phyloP scores from a whole-genome alignment of 2,888 invertebrate genomes.

The Steinernema carpocapsae region DNA sequence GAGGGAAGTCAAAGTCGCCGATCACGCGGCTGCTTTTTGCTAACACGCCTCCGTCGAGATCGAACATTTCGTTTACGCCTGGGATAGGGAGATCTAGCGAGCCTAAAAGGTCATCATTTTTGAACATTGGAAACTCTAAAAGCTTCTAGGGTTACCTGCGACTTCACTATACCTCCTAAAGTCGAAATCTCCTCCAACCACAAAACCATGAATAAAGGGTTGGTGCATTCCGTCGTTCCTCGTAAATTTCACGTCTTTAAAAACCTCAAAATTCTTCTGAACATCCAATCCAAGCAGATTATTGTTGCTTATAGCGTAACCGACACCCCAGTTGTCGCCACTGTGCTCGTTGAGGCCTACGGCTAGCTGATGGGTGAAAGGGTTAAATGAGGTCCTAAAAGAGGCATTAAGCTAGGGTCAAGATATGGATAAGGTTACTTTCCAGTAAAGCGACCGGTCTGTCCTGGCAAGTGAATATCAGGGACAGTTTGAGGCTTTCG shows the following conservation, averaged over 20 bases:
- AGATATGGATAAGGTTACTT: constrained; percentile 31
- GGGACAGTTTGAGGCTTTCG: constrained; percentile 59
- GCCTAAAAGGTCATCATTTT: background rate
- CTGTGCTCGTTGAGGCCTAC: constrained; percentile 13
- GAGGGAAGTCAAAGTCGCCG: constrained; percentile 61
- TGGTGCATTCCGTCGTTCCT: constrained; percentile 41
- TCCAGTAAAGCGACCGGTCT: constrained; percentile 56
- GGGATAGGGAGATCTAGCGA: constrained; percentile 43
- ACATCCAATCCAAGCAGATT: constrained; percentile 52
- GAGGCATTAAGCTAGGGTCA: background rate
- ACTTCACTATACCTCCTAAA: constrained; percentile 10
- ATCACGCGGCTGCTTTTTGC: constrained; percentile 57
- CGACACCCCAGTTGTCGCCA: constrained; percentile 22
- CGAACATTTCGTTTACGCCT: constrained; percentile 62
- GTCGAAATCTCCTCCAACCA: constrained; percentile 28
- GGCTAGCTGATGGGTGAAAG: constrained; percentile 16
- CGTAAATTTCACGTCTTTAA: constrained; percentile 56
- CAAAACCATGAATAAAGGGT: constrained; percentile 36
- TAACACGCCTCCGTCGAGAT: constrained; percentile 61
- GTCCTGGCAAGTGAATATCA: constrained; percentile 59
- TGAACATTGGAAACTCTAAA: background rate
- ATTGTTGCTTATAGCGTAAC: constrained; percentile 47
- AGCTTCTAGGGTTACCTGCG: background rate
- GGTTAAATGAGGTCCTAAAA: constrained; percentile 17
- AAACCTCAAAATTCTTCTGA: constrained; percentile 57